Conservation (phyloP, 1,140 invertebrate genomes). For the Diploscapter pachys region DNA sequence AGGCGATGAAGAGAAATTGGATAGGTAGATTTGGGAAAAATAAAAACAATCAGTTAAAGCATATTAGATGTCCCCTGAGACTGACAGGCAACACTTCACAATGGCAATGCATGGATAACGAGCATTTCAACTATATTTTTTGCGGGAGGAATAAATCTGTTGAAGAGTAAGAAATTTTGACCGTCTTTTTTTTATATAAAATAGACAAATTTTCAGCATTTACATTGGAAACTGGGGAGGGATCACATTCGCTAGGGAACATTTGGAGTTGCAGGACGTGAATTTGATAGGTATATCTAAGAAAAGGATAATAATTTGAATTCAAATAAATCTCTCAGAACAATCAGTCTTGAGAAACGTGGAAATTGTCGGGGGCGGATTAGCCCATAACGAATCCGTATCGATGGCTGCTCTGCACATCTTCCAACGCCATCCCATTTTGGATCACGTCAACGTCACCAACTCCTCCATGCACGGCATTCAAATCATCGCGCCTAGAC, state of each 20-base stretch:
- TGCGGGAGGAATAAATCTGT: constrained; percentile 68
- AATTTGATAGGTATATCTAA: too few species aligned
- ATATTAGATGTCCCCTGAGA: constrained; percentile 67
- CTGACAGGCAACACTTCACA: constrained; percentile 70
- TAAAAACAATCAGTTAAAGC: background rate
- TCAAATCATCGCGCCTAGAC: constrained; percentile 65
- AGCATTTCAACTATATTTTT: constrained; percentile 85
- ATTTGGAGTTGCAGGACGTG: constrained; percentile 71
- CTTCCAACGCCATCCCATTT: constrained; percentile 76
- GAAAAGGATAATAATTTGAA: constrained; percentile 32
- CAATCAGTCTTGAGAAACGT: constrained; percentile 75
- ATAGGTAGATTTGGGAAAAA: constrained; percentile 66
- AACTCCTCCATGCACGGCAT: constrained; percentile 84
- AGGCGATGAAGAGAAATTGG: constrained; percentile 78
- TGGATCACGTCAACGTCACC: constrained; percentile 77
- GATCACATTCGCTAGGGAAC: constrained; percentile 80
- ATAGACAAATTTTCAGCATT: constrained; percentile 60
- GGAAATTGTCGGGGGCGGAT: constrained; percentile 86
- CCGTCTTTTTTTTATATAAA: background rate
- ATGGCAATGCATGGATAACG: constrained; percentile 76
- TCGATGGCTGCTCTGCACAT: constrained; percentile 80
- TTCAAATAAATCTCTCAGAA: too few species aligned
- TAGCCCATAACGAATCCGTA: constrained; percentile 84
- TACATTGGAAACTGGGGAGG: constrained; percentile 87
- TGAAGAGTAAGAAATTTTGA: background rate